Base-by-base conservation (phyloP, 2,797 vertebrate species). In the Typhlichthys eigenmanni region DNA sequence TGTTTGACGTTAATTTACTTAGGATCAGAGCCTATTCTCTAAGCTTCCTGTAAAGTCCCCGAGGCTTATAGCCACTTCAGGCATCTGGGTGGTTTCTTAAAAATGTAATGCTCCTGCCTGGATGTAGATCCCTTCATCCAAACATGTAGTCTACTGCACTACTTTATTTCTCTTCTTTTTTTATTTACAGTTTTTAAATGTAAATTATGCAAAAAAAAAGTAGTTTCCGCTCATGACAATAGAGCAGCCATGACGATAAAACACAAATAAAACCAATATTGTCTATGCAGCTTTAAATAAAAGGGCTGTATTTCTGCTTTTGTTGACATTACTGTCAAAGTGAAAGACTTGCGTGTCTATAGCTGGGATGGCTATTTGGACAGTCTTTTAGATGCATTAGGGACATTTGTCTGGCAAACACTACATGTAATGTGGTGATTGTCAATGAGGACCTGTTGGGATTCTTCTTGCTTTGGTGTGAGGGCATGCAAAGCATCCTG, bases 11-110 rank as follows among this genome's bases (percentile, higher is more conserved):
- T 73, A 2, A 60, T 61, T 58, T 57, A 24, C 16, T 17, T 5
- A 49, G 62, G 52, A 55, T 68, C 53, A 8, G 60, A 47, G 60
- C 57, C 71, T 74, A 70, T 66, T 71, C 24, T 69, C 58, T 29
- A 53, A 32, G 52, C 55, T 66, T 11, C 46, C 6, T 4, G 47
- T 63, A 32, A 72, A 64, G 43, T 51, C 58, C 16, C 6, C 24
- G 45, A 8, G 17, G 59, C n/a, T 59, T 48, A 49, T 2, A 24
- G 50, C 13, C 47, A 52, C 11, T 14, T 69, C 66, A 16, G 64
- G n/a, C 47, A 69, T 29, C 13, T 55, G 58, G 55, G 68, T 62
- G 66, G 50, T 58, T 74, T 29, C 69, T 14, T 53, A 4, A 10
- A 55, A 64, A 53, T 55, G 65, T 17, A 13, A 14, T 19, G 59